A percentile compares a stretch with the other conserved stretches of the same genome.
phyloP scores from a whole-genome alignment of 53 echinoderm and acorn worm genomes.

The Zoroaster sp. region DNA sequence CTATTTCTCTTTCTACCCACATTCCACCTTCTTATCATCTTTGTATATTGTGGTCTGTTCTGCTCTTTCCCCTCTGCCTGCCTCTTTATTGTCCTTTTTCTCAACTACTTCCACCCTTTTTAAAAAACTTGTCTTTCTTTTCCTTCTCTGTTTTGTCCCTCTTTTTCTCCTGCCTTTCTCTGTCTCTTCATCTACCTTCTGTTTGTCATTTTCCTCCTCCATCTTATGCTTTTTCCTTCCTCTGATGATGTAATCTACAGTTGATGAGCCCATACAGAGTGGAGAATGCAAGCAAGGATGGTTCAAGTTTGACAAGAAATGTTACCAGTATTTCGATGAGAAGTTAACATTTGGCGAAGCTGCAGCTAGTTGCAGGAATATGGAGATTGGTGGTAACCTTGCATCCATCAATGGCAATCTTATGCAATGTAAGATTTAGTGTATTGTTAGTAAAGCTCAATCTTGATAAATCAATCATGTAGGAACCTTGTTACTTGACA shows the following conservation, averaged over 20 bases:
- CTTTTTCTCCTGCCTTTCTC: background rate
- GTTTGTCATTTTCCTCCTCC: background rate
- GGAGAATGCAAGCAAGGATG: background rate
- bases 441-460: too few relatives aligned
- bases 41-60: too few relatives aligned
- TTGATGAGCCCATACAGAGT: background rate
- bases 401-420: background rate
- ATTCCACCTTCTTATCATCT: too few relatives aligned
- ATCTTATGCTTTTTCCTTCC: background rate
- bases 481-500: too few relatives aligned
- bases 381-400: constrained; percentile 16
- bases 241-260: background rate
- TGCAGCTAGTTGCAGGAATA: background rate
- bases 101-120: too few relatives aligned
- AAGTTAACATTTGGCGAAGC: background rate
- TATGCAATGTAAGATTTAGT: constrained; percentile 36
- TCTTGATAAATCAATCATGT: too few relatives aligned
- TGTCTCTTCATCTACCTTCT: background rate
- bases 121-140: too few relatives aligned
- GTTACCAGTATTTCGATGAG: background rate
- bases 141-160: too few relatives aligned
- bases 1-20: too few relatives aligned
- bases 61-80: too few relatives aligned
- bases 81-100: too few relatives aligned
- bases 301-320: constrained; percentile 2